Evolutionary conservation across 2,888 invertebrate genomes (phyloP).

Genomic region (Rotaria socialis): DNA sequence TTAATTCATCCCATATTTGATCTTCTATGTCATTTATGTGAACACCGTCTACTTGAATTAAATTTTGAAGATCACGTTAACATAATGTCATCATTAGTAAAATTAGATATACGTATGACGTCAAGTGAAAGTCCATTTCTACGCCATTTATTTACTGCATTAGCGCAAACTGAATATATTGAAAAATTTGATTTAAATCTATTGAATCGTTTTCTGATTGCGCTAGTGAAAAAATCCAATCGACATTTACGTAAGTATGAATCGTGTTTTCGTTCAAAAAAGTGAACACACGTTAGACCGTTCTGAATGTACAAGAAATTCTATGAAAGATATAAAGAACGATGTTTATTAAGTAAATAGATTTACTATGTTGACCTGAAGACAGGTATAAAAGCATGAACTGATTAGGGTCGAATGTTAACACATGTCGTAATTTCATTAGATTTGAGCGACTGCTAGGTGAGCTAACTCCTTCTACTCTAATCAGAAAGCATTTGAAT

Average conservation of each 20-base stretch:
- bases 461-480: too few relatives aligned
- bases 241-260: not conserved
- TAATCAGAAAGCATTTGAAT: too few relatives aligned
- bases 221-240: not conserved
- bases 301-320: too few relatives aligned
- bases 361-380: too few relatives aligned
- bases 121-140: constrained; percentile 25
- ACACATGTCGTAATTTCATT: too few relatives aligned
- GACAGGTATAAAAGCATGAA: too few relatives aligned
- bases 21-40: constrained; percentile 6
- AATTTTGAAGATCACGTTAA: constrained; percentile 3
- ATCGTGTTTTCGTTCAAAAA: too few relatives aligned
- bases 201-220: constrained; percentile 12
- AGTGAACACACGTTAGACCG: too few relatives aligned
- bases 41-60: constrained; percentile 9
- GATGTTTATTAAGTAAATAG: too few relatives aligned
- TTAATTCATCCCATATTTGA: constrained; percentile 17
- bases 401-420: too few relatives aligned
- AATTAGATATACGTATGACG: constrained; percentile 17
- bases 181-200: constrained; percentile 1
- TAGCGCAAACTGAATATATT: not conserved
- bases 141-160: constrained; percentile 15
- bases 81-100: not conserved
- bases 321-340: too few relatives aligned
- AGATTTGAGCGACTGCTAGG: too few relatives aligned